Conservation (phyloP, 2,797 vertebrate genomes). For the Chaunax sp. region DNA sequence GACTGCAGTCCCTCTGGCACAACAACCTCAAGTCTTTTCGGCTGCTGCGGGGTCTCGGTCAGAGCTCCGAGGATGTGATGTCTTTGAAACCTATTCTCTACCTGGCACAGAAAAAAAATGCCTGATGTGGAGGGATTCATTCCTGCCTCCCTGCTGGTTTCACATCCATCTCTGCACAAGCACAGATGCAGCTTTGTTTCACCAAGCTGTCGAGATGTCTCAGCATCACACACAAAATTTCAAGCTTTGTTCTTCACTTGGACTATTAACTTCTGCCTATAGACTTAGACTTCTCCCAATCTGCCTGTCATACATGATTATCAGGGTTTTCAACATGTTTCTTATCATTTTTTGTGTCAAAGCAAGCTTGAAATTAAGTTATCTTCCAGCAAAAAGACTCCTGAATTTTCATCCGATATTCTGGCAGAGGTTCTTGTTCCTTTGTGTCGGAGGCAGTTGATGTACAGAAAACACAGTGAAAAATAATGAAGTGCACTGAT, state of each 20-base stretch:
- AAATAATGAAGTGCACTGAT: slow-evolving; percentile 54
- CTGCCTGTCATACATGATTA: background rate
- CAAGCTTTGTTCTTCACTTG: slow-evolving; percentile 21
- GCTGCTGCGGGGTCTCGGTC: slow-evolving; percentile 54
- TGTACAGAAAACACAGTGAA: slow-evolving; percentile 51
- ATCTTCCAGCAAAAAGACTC: slow-evolving; percentile 31
- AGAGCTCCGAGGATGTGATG: slow-evolving; percentile 42
- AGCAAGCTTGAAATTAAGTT: slow-evolving; percentile 56
- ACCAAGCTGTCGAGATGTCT: slow-evolving; percentile 42
- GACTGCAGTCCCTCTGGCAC: slow-evolving; percentile 53
- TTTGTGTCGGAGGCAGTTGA: slow-evolving; percentile 52
- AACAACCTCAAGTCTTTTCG: slow-evolving; percentile 56
- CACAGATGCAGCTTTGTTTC: slow-evolving; percentile 66
- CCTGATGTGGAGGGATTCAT: slow-evolving; percentile 37
- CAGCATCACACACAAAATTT: slow-evolving; percentile 19
- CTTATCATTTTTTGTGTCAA: slow-evolving; percentile 32
- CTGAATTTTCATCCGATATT: background rate
- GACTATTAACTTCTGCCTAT: slow-evolving; percentile 4
- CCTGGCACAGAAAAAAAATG: slow-evolving; percentile 58
- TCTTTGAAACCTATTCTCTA: slow-evolving; percentile 68
- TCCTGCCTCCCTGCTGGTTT: slow-evolving; percentile 52
- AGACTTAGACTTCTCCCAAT: background rate
- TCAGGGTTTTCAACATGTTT: background rate
- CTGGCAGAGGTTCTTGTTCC: slow-evolving; percentile 23
- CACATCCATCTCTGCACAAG: slow-evolving; percentile 48